phyloP scores from a whole-genome alignment of 2,797 vertebrate species.

The Melanotaenia maccullochi region DNA sequence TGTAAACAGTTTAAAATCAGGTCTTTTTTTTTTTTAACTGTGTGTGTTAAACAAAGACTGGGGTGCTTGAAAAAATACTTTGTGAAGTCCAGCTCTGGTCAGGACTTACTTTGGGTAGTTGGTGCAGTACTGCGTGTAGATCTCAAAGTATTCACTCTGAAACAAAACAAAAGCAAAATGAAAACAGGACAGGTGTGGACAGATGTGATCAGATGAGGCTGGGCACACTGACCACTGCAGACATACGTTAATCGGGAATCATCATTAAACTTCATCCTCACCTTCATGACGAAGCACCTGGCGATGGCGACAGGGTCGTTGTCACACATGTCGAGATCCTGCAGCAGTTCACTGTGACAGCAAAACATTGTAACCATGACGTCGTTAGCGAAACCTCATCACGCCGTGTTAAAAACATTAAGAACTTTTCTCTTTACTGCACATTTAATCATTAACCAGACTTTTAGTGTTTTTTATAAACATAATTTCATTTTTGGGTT shows the following conservation, averaged over 20 bases:
- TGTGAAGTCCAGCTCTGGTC: too few species aligned
- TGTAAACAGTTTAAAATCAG: not conserved
- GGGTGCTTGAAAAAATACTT: too few species aligned
- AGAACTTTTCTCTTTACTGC: too few species aligned
- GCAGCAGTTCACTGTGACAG: constrained; percentile 89
- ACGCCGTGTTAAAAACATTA: too few species aligned
- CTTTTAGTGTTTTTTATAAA: too few species aligned
- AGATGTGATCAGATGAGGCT: not conserved
- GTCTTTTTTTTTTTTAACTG: too few species aligned
- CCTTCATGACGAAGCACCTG: constrained; percentile 92
- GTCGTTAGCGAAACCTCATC: not conserved
- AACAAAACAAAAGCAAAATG: constrained; percentile 25
- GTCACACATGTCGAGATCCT: constrained; percentile 90
- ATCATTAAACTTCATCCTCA: constrained; percentile 47
- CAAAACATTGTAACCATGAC: constrained; percentile 4
- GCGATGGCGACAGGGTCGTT: constrained; percentile 91
- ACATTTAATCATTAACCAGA: too few species aligned
- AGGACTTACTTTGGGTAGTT: constrained; percentile 94
- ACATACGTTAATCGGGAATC: not conserved
- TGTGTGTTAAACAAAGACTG: too few species aligned
- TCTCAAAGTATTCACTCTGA: constrained; percentile 93
- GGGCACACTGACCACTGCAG: too few species aligned
- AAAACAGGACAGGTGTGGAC: not conserved
- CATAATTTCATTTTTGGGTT: too few species aligned
- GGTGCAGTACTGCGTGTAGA: constrained; percentile 98